phyloP scores from a whole-genome alignment of 2,797 vertebrate species.

The Muscicapa striata region DNA sequence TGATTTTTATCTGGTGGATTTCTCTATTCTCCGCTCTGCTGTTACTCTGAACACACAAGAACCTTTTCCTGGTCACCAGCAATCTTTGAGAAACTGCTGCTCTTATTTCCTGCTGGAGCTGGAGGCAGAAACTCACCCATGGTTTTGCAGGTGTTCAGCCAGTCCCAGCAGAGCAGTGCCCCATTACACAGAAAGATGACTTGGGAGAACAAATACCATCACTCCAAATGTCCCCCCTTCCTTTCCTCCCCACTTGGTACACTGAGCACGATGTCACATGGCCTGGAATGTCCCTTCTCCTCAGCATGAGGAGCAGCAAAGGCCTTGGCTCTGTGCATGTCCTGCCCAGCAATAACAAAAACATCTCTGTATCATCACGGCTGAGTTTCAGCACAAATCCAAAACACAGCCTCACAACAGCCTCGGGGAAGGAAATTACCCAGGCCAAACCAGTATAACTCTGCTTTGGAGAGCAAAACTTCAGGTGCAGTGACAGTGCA shows the following conservation, averaged over 20 bases:
- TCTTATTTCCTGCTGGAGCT: neutral
- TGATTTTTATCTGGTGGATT: neutral
- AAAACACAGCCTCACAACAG: neutral
- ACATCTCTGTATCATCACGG: neutral
- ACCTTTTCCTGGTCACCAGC: neutral
- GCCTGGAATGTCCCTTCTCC: neutral
- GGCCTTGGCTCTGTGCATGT: neutral
- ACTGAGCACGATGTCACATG: too few relatives aligned
- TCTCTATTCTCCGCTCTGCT: neutral
- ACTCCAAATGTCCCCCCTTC: neutral
- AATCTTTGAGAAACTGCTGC: neutral
- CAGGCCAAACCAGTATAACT: neutral
- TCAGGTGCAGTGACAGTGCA: neutral
- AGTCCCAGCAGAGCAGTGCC: neutral
- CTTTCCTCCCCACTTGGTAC: neutral
- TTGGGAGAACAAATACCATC: neutral
- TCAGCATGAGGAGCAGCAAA: neutral
- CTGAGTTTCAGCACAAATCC: neutral
- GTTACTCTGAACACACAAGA: neutral
- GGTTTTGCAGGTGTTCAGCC: neutral
- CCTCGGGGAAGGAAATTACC: neutral
- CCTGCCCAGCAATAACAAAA: neutral
- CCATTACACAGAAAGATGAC: too few relatives aligned
- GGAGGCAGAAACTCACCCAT: neutral
- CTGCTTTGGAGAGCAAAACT: neutral